Evolutionary conservation across 2,888 invertebrate species (phyloP).

Genomic region (Orthonevra nobilis): DNA sequence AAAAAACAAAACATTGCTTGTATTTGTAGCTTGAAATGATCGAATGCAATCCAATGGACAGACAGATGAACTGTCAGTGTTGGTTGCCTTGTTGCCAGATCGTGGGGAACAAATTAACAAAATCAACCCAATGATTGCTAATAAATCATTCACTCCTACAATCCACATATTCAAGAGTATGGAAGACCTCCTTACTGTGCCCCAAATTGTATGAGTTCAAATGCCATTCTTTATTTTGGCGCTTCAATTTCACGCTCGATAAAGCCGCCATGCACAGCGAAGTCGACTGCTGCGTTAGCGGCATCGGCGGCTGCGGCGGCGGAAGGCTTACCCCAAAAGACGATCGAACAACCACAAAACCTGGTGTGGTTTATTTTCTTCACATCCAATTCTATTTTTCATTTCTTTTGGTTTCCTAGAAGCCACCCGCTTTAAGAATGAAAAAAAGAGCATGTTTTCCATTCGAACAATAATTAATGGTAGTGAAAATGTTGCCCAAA

Average conservation of each 20-base stretch:
- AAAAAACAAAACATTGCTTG: not conserved
- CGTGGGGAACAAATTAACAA: constrained; percentile 47
- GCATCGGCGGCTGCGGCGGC: not conserved
- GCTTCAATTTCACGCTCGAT: constrained; percentile 67
- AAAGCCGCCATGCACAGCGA: constrained; percentile 40
- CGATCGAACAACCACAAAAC: constrained; percentile 13
- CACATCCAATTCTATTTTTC: too few species aligned
- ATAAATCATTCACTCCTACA: constrained; percentile 47
- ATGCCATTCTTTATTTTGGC: constrained; percentile 65
- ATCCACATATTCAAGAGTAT: constrained; percentile 10
- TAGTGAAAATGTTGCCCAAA: constrained; percentile 31
- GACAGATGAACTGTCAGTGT: constrained; percentile 26
- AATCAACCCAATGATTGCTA: constrained; percentile 37
- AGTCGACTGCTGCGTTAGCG: not conserved
- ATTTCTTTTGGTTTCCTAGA: not conserved
- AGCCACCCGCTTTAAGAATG: constrained; percentile 44
- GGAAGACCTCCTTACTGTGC: constrained; percentile 55
- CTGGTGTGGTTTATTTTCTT: constrained; percentile 13
- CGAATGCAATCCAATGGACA: constrained; percentile 20
- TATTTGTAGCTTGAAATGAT: constrained; percentile 9
- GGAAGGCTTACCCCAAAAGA: constrained; percentile 1
- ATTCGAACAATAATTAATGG: constrained; percentile 54
- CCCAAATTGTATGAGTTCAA: constrained; percentile 64
- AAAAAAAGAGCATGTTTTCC: constrained; percentile 25
- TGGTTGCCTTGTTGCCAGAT: too few species aligned